Evolutionary conservation across 35 echinoderm and acorn worm species (phyloP).

Genomic region (Apostichopus parvimensis): DNA sequence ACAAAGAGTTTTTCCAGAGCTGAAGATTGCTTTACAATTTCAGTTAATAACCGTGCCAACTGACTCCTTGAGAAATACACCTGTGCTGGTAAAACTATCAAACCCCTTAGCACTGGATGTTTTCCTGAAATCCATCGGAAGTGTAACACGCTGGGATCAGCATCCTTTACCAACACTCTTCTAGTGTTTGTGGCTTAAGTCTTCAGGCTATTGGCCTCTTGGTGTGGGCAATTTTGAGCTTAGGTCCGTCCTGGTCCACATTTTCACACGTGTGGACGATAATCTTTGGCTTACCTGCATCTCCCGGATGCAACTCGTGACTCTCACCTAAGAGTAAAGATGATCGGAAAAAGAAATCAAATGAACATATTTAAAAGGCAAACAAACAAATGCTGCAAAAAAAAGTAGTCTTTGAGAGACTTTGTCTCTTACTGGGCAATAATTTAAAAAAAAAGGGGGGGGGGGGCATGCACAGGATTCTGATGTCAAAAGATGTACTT

Average conservation of each 20-base stretch:
- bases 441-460: too few relatives aligned
- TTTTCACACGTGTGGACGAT: conserved; percentile 82
- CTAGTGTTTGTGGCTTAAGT: neutral
- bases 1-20: too few relatives aligned
- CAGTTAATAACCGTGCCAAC: too few relatives aligned
- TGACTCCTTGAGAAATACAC: too few relatives aligned
- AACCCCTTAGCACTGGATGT: neutral
- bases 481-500: too few relatives aligned
- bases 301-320: conserved; percentile 79
- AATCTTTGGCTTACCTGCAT: conserved; percentile 77
- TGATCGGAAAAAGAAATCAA: neutral
- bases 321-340: conserved; percentile 62
- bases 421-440: too few relatives aligned
- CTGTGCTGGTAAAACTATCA: too few relatives aligned
- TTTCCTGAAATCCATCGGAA: neutral
- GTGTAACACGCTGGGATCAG: neutral
- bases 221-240: conserved; percentile 80
- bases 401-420: too few relatives aligned
- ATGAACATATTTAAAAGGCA: too few relatives aligned
- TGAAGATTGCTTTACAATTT: too few relatives aligned
- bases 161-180: neutral
- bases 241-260: conserved; percentile 30
- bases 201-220: conserved; percentile 64
- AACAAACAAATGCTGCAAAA: too few relatives aligned
- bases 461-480: too few relatives aligned